Conservation (phyloP, 2,113 vertebrate species). For the Ammodytes dubius region DNA sequence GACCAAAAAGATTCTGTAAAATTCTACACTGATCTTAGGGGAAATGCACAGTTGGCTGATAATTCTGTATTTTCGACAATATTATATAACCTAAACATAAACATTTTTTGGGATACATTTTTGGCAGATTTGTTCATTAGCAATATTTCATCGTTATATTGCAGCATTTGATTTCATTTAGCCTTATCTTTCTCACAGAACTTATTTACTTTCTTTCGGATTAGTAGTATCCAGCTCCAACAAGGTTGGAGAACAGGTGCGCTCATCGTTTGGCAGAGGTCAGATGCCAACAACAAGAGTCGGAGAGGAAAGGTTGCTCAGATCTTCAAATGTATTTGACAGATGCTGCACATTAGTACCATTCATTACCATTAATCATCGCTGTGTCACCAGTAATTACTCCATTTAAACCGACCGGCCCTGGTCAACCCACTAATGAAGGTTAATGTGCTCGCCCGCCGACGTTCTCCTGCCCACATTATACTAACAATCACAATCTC, state of each 20-base stretch:
- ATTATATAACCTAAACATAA: neutral
- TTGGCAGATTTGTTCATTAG: neutral
- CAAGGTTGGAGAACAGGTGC: neutral
- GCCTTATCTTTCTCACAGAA: neutral
- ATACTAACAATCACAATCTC: constrained; percentile 45
- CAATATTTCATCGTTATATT: neutral
- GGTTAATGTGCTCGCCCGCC: constrained; percentile 67
- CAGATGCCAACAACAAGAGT: constrained; percentile 8
- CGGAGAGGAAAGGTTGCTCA: constrained; percentile 3
- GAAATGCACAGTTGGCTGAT: no score
- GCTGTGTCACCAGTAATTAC: constrained; percentile 69
- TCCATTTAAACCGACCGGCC: constrained; percentile 51
- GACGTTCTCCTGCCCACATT: constrained; percentile 46
- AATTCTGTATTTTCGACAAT: no score
- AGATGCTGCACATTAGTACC: constrained; percentile 60
- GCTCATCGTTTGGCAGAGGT: neutral
- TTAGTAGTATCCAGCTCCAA: neutral
- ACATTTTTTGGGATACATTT: neutral
- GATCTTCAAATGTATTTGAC: constrained; percentile 57
- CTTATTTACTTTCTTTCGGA: neutral
- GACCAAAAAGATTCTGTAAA: no score
- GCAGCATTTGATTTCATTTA: neutral
- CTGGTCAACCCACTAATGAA: constrained; percentile 68
- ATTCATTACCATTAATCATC: constrained; percentile 68
- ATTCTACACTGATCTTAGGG: no score